Percentiles rank a stretch among this genome's conserved stretches.
These are phyloP conservation scores for Heliangelus exortis DNA, from an alignment of 2,797 vertebrate genomes.

Conservation along the genomic window DNA sequence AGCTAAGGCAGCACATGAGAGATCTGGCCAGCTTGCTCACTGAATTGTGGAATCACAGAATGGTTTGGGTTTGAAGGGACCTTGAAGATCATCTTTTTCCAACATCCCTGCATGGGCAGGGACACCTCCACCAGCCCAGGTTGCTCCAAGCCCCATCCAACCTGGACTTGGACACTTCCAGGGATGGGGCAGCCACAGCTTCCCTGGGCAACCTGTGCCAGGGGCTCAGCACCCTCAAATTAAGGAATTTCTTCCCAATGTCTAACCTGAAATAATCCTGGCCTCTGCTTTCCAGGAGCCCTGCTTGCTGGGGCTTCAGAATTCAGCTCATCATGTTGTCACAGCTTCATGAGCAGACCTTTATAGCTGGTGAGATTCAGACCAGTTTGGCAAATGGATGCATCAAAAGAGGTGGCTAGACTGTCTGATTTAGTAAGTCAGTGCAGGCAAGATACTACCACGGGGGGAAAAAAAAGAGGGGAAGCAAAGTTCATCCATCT, in stretches of 20 bases:
- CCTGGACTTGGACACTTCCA: too few species aligned
- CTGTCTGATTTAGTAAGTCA: too few species aligned
- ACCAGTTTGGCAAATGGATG: background rate
- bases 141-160: too few species aligned
- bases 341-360: background rate
- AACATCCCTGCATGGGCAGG: too few species aligned
- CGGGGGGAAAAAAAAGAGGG: background rate
- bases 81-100: too few species aligned
- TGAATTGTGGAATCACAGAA: too few species aligned
- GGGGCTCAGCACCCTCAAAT: too few species aligned
- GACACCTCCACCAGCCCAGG: too few species aligned
- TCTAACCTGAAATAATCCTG: background rate
- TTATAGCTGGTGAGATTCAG: accelerated
- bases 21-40: background rate
- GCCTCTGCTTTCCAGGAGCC: accelerated
- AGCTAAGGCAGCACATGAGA: accelerated
- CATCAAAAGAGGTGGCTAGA: background rate
- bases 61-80: too few species aligned
- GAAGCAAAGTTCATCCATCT: background rate
- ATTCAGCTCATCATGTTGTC: background rate
- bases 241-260: too few species aligned
- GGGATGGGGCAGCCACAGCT: too few species aligned
- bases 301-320: background rate
- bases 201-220: too few species aligned
- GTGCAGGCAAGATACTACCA: background rate